phyloP scores from a whole-genome alignment of 2,113 vertebrate genomes.

The Climacteris rufus region DNA sequence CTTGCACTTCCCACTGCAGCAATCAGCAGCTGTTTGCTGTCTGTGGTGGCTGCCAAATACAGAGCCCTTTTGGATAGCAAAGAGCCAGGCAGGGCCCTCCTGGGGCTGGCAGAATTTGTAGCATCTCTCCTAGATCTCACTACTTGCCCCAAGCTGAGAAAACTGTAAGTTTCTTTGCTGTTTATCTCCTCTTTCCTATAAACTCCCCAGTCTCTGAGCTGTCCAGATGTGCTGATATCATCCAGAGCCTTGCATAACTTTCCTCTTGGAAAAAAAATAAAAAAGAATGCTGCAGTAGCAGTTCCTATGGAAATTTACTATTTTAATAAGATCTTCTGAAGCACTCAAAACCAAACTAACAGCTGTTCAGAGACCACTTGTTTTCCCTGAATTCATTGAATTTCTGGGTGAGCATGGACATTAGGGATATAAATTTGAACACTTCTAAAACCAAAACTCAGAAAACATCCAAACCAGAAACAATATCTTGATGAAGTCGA shows the following conservation, averaged over 20 bases:
- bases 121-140: background rate
- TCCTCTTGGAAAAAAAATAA: background rate
- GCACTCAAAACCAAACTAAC: constrained; percentile 24
- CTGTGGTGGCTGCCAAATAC: background rate
- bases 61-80: background rate
- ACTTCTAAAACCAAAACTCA: background rate
- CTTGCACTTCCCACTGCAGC: background rate
- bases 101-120: background rate
- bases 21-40: background rate
- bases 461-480: background rate
- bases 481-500: background rate
- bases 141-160: background rate
- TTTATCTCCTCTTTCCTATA: background rate
- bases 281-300: background rate
- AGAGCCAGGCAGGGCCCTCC: background rate
- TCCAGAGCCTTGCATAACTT: constrained; percentile 31
- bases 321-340: constrained; percentile 57
- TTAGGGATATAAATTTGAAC: background rate
- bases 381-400: constrained; percentile 25
- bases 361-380: constrained; percentile 44
- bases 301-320: constrained; percentile 53
- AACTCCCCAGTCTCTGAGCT: background rate
- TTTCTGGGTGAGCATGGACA: constrained; percentile 30
- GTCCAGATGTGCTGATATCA: constrained; percentile 44
- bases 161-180: background rate